A percentile compares a stretch with the other conserved stretches of the same genome.
Conservation (phyloP, 2,888 invertebrate genomes). For the Volucella zonaria region DNA sequence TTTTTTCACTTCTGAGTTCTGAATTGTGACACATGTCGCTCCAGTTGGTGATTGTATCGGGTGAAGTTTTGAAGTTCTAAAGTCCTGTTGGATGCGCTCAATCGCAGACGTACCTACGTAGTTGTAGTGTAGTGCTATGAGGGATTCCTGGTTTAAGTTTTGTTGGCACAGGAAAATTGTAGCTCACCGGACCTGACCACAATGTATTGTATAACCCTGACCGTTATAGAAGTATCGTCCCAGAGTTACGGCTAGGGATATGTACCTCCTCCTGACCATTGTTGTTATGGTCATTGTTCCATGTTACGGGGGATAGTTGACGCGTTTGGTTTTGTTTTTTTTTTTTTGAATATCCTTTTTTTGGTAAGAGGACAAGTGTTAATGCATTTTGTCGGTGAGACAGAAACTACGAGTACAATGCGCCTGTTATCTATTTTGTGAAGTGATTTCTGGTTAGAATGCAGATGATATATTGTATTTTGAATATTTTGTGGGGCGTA, state of each 20-base stretch:
- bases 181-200: conserved; percentile 30
- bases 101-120: not conserved
- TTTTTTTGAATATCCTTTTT: conserved; percentile 6
- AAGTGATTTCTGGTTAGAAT: too few relatives aligned
- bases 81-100: not conserved
- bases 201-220: conserved; percentile 30
- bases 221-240: not conserved
- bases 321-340: not conserved
- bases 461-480: too few relatives aligned
- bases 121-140: conserved; percentile 17
- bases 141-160: conserved; percentile 31
- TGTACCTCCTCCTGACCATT: not conserved
- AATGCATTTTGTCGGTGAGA: conserved; percentile 50
- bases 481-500: too few relatives aligned
- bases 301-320: not conserved
- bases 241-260: not conserved
- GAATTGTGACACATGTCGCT: conserved; percentile 9
- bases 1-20: conserved; percentile 12
- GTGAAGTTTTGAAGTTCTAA: conserved; percentile 4
- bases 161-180: conserved; percentile 48
- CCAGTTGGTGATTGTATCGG: conserved; percentile 1
- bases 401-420: conserved; percentile 35
- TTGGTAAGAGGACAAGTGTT: conserved; percentile 33
- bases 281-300: conserved; percentile 1
- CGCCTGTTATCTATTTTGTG: conserved; percentile 43